Conservation (phyloP, 2,113 vertebrate genomes). For the Rhodinocichla rosea region DNA sequence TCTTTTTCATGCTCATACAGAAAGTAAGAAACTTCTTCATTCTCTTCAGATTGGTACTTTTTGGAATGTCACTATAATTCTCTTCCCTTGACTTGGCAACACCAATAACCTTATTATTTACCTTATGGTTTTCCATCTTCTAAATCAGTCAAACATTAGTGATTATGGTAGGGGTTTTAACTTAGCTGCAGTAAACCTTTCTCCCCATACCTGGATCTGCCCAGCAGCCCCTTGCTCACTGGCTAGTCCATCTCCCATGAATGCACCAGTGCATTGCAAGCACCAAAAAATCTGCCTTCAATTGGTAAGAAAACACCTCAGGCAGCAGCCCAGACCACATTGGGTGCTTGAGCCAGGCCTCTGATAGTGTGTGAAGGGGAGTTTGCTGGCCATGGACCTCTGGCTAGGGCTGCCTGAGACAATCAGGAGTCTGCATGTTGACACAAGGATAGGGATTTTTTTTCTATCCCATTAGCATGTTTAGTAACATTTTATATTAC, state of each 20-base stretch:
- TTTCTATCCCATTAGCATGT: neutral
- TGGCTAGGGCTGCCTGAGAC: neutral
- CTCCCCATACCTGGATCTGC: accelerated
- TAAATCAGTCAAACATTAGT: neutral
- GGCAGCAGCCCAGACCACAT: neutral
- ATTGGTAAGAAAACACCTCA: neutral
- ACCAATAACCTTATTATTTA: neutral
- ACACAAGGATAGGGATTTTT: neutral
- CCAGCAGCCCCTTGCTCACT: neutral
- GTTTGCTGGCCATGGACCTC: neutral
- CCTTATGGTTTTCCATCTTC: neutral
- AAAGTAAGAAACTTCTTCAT: neutral
- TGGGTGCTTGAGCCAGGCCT: neutral
- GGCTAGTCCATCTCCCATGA: neutral
- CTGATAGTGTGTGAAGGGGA: neutral
- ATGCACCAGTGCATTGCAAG: accelerated
- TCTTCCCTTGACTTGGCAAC: neutral
- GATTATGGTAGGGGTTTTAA: neutral
- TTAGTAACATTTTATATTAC: neutral
- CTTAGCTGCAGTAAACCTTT: neutral
- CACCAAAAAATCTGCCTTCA: neutral
- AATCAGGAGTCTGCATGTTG: neutral
- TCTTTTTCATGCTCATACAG: neutral
- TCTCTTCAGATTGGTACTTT: neutral
- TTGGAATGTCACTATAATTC: neutral